Evolutionary conservation across 2,113 vertebrate genomes (phyloP).

Genomic region (Thamnaconus septentrionalis): DNA sequence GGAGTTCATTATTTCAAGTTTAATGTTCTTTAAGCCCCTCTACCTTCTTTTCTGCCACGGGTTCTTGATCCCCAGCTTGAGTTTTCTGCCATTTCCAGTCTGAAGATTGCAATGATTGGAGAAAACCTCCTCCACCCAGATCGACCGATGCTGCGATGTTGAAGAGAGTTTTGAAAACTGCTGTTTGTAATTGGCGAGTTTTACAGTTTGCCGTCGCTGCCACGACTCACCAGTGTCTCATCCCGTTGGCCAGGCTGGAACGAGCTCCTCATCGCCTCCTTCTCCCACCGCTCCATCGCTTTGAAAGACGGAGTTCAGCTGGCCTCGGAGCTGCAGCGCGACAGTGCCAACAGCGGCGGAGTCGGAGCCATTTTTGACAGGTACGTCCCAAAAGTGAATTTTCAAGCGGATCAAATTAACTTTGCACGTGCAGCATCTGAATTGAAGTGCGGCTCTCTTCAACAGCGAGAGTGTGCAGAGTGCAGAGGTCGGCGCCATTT

Average conservation of each 20-base stretch:
- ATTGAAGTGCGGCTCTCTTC: slow-evolving; percentile 10
- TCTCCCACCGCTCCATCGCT: slow-evolving; percentile 90
- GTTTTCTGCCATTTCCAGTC: too few species aligned
- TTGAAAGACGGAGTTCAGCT: slow-evolving; percentile 88
- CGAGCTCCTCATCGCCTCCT: slow-evolving; percentile 90
- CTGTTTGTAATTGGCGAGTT: background rate
- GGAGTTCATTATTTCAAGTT: too few species aligned
- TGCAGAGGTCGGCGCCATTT: slow-evolving; percentile 95
- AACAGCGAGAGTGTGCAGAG: slow-evolving; percentile 89
- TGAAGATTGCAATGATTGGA: too few species aligned
- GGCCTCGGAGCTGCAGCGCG: slow-evolving; percentile 87
- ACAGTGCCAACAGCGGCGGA: slow-evolving; percentile 83
- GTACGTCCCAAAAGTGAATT: slow-evolving; percentile 51
- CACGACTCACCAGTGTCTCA: background rate
- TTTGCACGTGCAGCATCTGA: background rate
- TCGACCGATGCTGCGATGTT: too few species aligned
- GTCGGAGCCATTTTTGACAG: slow-evolving; percentile 91
- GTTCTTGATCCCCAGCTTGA: too few species aligned
- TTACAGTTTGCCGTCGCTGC: background rate
- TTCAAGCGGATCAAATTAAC: background rate
- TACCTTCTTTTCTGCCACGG: too few species aligned
- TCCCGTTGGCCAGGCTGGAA: slow-evolving; percentile 82
- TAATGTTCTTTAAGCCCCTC: too few species aligned
- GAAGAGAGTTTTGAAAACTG: too few species aligned
- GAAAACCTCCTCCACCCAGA: too few species aligned